Evolutionary conservation across 2,888 invertebrate species (phyloP).

Genomic region (Xestoiulus laeticollis): DNA sequence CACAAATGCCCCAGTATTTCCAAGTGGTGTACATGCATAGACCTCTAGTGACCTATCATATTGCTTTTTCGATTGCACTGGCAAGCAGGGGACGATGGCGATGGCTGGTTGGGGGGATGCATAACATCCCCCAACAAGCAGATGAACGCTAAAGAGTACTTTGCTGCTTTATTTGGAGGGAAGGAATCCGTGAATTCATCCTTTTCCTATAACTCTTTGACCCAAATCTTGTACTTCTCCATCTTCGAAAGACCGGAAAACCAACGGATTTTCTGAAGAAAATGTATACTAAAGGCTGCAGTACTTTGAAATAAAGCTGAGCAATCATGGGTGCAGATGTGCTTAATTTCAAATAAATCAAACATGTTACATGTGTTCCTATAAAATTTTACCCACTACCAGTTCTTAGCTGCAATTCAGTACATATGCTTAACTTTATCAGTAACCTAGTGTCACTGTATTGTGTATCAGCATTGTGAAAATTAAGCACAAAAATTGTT

Average conservation of each 20-base stretch:
- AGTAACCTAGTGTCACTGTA: too few relatives aligned
- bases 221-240: background rate
- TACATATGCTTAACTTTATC: too few relatives aligned
- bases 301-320: background rate
- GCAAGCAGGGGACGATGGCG: background rate
- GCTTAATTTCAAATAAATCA: too few relatives aligned
- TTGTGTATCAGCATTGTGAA: too few relatives aligned
- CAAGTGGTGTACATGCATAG: background rate
- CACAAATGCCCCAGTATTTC: background rate
- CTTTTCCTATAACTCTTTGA: background rate
- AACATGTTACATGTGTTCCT: too few relatives aligned
- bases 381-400: too few relatives aligned
- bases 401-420: too few relatives aligned
- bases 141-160: background rate
- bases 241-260: background rate
- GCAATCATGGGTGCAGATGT: background rate
- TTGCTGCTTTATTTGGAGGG: background rate
- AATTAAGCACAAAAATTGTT: too few relatives aligned
- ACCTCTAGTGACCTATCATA: background rate
- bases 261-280: background rate
- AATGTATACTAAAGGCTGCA: background rate
- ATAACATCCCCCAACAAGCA: background rate
- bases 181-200: background rate
- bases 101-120: background rate
- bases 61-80: conserved; percentile 34